Base-by-base conservation (phyloP, 1,140 invertebrate genomes). In the Aphaenogaster ashmeadi region DNA sequence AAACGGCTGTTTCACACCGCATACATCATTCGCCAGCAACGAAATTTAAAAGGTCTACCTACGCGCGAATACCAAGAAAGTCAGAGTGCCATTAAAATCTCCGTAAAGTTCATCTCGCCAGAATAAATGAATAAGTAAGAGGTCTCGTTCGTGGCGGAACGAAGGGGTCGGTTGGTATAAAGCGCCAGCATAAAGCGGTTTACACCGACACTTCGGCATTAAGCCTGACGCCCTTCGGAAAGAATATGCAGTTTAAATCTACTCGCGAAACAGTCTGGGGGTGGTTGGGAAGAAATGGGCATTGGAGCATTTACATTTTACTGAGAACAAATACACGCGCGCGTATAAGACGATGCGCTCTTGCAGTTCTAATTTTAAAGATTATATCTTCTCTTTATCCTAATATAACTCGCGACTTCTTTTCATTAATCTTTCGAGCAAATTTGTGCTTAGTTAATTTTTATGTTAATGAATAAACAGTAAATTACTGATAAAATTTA, bases 81-180 rank as follows among this genome's bases (percentile, higher is more conserved):
- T 69, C 79, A 52, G 69, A 62, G 66, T 62, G 91, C 91, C 88
- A 91, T 93, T 93, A 93, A 93, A 93, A 93, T 92, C 92, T 92
- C 90, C 89, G 91, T 91, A 90, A 93, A 93, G 90, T 93, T 92
- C 91, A 92, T 94, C 92, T 87, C 78, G 81, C 60, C 60, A 81
- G 88, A 90, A 93, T 93, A 90, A 93, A 93, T 93, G 92, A 94
- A 94, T 92, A 92, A 93, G 89, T 89, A 87, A 92, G 87, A 74
- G 85, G 64, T 91, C 87, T 87, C 89, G 89, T 86, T 91, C 86
- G 89, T 21, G 66, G 77, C 84, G 79, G 67, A 86, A 90, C 77
- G 71, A 90, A 86, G 87, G 90, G 87, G 90, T 87, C 84, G 91
- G 89, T 83, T 60, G 85, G 83, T 62, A 90, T 91, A 91, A 90